Base-by-base conservation (phyloP, 2,888 invertebrate species). In the Acanthopleura granulata region DNA sequence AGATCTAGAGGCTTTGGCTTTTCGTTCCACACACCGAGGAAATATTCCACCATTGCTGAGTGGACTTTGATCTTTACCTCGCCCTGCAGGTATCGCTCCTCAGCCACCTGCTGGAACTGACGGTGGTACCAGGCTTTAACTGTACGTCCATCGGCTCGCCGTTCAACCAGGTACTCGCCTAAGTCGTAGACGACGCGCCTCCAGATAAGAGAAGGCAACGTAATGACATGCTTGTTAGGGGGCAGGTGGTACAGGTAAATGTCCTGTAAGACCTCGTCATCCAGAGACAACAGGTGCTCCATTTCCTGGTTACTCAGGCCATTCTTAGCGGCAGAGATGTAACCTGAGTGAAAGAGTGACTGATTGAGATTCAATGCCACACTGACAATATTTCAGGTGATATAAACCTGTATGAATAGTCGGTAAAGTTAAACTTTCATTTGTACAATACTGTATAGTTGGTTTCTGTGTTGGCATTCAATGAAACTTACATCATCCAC, bases 201-300 rank as follows among this genome's bases (percentile, higher is more conserved):
- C 83, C 86, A 83, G 25, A 87, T 77, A 22, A 84, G 80, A 0
- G 84, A 80, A 6, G 88, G 86, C 0, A 87, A 74, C 11, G 86
- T 82, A 50, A 87, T 83, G 62, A 81, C 57, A 11, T 82, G 76
- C 4, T 81, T 79, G 78, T 85, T 82, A 14, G 87, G 86, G 9
- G 88, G 88, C 14, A 86, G 82, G 74, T 88, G 87, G 75, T 85
- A 82, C 12, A 87, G 77, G 80, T 85, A 88, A 15, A 84, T 81
- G 75, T 87, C 87, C 77, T 88, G 86, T 9, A 88, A 80, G 12
- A 85, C 85, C 74, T 86, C 85, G 78, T 88, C 85, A 77, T 87
- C 87, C 49, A 86, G 76, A 9, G 87, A 87, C 61, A 88, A 78
- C 11, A 88, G 40, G 74, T 87, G 87, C 75, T 87, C 87, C 73